Conservation (phyloP, 37 sponge, comb jelly and placozoan genomes). For the Chondrosia reniformis region DNA sequence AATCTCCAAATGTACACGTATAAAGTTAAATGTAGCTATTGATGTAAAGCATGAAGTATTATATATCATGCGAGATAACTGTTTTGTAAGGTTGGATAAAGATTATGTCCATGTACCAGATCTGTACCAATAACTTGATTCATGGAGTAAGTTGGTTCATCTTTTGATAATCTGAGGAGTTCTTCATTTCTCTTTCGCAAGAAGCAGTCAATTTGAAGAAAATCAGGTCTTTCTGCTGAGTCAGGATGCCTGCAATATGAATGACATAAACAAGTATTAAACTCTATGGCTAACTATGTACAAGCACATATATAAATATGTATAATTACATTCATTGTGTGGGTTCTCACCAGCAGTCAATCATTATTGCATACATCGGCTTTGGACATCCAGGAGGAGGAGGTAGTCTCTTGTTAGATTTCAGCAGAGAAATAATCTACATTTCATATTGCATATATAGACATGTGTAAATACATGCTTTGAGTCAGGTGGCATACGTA, state of each 20-base stretch:
- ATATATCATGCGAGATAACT: background rate
- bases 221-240: conserved; percentile 9
- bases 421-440: background rate
- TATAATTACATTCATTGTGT: background rate
- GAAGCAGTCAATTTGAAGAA: conserved; percentile 24
- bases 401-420: background rate
- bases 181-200: background rate
- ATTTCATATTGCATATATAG: background rate
- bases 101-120: background rate
- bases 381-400: conserved; percentile 18
- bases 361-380: conserved; percentile 22
- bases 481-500: background rate
- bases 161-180: background rate
- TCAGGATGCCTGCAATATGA: conserved; percentile 13
- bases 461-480: background rate
- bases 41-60: no score
- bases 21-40: no score
- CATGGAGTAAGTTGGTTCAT: background rate
- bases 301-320: background rate
- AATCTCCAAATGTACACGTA: no score
- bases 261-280: no score
- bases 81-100: conserved; percentile 1
- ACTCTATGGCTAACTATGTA: no score
- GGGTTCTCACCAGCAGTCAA: conserved; percentile 21
- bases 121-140: conserved; percentile 5